Conservation (phyloP, 2,113 vertebrate species). For the Ameiurus melas region DNA sequence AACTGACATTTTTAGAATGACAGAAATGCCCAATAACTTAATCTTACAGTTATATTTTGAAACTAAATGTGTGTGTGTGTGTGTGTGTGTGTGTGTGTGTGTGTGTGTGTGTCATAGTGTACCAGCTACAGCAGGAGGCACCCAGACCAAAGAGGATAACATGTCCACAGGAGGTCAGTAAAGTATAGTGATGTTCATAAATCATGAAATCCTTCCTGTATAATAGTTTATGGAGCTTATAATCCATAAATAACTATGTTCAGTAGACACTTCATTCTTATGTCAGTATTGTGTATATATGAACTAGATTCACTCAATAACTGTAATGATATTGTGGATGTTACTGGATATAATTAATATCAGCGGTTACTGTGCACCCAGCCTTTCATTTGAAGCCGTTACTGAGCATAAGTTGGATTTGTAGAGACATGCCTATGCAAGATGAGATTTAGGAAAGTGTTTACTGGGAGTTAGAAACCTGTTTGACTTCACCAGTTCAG, state of each 20-base stretch:
- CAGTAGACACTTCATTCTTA: neutral
- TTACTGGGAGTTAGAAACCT: slow-evolving; percentile 13
- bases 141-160: slow-evolving; percentile 94
- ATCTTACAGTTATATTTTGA: neutral
- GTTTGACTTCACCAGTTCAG: slow-evolving; percentile 4
- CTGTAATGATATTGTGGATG: neutral
- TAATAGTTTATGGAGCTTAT: neutral
- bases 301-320: neutral
- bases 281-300: neutral
- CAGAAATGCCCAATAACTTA: neutral
- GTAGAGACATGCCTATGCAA: neutral
- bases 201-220: slow-evolving; percentile 22
- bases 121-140: slow-evolving; percentile 96
- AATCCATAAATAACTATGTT: neutral
- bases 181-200: neutral
- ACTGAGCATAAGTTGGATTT: slow-evolving; percentile 2
- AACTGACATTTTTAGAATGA: neutral
- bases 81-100: neutral
- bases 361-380: neutral
- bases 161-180: slow-evolving; percentile 91
- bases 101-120: slow-evolving; percentile 76
- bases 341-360: slow-evolving; percentile 4
- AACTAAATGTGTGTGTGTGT: neutral
- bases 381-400: neutral
- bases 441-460: slow-evolving; percentile 12